Conservation (phyloP, 2,888 invertebrate genomes). For the Lamellibrachia columna region DNA sequence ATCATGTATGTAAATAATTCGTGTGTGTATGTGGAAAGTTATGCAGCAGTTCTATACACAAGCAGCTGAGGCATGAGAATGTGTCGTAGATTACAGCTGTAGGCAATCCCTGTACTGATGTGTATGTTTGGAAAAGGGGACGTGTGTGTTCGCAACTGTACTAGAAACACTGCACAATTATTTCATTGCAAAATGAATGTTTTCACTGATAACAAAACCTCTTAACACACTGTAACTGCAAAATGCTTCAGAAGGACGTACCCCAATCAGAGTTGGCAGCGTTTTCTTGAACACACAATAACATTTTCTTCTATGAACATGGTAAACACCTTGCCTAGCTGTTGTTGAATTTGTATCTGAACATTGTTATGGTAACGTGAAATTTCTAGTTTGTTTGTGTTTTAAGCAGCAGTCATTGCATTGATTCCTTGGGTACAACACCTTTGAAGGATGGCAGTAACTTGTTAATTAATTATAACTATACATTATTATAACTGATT, state of each 20-base stretch:
- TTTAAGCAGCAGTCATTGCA: background rate
- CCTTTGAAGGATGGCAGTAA: background rate
- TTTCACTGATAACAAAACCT: background rate
- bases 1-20: background rate
- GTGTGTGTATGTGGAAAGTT: background rate
- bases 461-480: background rate
- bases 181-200: background rate
- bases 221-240: background rate
- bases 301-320: background rate
- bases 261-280: background rate
- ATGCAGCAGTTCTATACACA: background rate
- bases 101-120: background rate
- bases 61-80: background rate
- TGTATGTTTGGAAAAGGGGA: background rate
- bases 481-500: background rate
- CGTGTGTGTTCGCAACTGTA: background rate
- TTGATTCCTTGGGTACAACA: background rate
- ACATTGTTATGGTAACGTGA: background rate
- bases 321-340: no score
- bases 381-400: background rate
- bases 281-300: background rate
- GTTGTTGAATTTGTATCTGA: background rate
- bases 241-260: background rate
- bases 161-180: slow-evolving; percentile 10
- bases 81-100: background rate